Evolutionary conservation across 2,797 vertebrate species (phyloP).

Genomic region (Siniperca undulata): DNA sequence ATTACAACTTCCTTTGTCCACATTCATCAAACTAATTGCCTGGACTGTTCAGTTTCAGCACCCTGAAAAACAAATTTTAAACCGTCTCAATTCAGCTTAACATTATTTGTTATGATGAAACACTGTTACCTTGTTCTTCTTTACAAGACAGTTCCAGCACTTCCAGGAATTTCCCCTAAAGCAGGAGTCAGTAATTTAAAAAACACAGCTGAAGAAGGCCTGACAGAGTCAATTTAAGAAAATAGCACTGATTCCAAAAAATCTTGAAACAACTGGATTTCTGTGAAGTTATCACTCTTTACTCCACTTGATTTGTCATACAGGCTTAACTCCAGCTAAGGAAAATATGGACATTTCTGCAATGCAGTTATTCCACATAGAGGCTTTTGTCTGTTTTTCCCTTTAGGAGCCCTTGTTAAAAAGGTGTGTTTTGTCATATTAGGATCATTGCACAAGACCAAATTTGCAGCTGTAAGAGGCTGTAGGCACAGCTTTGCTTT

Average conservation of each 20-base stretch:
- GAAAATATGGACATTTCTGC: not conserved
- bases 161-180: not conserved
- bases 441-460: not conserved
- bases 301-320: not conserved
- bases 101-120: not conserved
- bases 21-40: not conserved
- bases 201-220: not conserved
- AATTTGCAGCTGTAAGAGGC: not conserved
- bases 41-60: not conserved
- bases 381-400: not conserved
- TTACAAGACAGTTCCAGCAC: not conserved
- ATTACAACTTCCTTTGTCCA: not conserved
- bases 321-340: not conserved
- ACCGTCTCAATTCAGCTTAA: slow-evolving; percentile 4
- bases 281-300: not conserved
- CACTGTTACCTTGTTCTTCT: not conserved
- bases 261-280: not conserved
- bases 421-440: not conserved
- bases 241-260: not conserved
- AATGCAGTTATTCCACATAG: not conserved
- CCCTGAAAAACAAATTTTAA: not conserved
- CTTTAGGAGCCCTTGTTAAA: not conserved
- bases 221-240: not conserved
- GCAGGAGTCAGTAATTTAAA: not conserved
- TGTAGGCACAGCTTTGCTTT: too few relatives aligned